phyloP scores from a whole-genome alignment of 2,888 invertebrate species.

The Ormia ochracea region DNA sequence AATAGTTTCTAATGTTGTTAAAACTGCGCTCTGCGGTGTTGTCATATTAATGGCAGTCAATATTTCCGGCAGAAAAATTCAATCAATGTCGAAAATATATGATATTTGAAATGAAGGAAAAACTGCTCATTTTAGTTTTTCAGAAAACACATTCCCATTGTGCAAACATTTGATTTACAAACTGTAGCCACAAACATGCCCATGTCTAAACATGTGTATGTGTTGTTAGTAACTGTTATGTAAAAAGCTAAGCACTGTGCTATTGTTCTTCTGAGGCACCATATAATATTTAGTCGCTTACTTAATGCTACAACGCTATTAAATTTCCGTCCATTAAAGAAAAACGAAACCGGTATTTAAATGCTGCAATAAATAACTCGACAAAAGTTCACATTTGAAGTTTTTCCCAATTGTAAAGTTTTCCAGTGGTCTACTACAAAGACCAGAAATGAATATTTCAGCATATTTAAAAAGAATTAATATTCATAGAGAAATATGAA shows the following conservation, averaged over 20 bases:
- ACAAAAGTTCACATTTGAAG: not conserved
- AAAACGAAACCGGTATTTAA: conserved; percentile 58
- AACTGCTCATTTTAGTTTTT: not conserved
- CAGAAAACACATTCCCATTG: not conserved
- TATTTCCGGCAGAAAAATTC: no score
- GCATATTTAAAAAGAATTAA: not conserved
- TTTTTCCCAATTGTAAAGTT: not conserved
- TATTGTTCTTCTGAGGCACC: not conserved
- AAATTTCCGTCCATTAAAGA: conserved; percentile 69
- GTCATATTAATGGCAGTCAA: no score
- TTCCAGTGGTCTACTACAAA: not conserved
- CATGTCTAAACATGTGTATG: not conserved
- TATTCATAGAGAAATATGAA: conserved; percentile 4
- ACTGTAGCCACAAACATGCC: not conserved
- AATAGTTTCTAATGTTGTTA: no score
- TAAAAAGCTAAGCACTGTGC: not conserved
- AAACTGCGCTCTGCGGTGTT: no score
- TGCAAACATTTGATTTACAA: not conserved
- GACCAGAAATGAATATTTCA: not conserved
- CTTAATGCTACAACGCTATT: conserved; percentile 28
- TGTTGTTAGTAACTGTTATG: not conserved
- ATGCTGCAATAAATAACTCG: conserved; percentile 35
- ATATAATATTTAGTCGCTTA: not conserved
- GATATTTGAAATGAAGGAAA: no score
- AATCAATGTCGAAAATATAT: no score